Percentiles rank a stretch among this genome's conserved stretches.
Evolutionary conservation across 1,140 invertebrate genomes (phyloP).

Genomic region (Drosophila serrata): DNA sequence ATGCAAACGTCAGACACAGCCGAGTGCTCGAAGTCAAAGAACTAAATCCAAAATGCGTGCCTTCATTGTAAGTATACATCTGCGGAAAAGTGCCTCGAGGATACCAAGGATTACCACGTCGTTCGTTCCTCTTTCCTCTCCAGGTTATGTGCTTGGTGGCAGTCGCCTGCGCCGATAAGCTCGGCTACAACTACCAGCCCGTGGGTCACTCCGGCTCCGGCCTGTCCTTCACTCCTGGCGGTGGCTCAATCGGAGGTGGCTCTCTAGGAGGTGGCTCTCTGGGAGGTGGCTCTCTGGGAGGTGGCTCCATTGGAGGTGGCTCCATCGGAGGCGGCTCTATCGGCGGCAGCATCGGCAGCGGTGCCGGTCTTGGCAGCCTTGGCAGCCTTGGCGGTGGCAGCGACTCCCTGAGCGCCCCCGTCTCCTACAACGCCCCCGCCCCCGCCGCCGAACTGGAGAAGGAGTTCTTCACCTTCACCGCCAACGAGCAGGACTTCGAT

Average conservation of each 20-base stretch:
- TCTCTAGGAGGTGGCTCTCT: constrained; percentile 27
- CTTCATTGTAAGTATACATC: constrained; percentile 74
- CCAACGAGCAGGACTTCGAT: constrained; percentile 70
- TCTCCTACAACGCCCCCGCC: constrained; percentile 64
- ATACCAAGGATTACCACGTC: constrained; percentile 49
- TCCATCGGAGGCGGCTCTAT: constrained; percentile 10
- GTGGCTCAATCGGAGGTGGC: constrained; percentile 32
- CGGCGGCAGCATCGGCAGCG: constrained; percentile 20
- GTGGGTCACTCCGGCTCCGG: no score
- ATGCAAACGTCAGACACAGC: constrained; percentile 71
- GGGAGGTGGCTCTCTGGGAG: constrained; percentile 19
- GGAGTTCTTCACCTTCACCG: constrained; percentile 76
- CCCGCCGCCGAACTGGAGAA: constrained; percentile 70
- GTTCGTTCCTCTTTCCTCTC: constrained; percentile 5
- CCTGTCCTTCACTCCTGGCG: constrained; percentile 67
- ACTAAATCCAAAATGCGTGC: constrained; percentile 80
- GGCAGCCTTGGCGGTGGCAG: constrained; percentile 37
- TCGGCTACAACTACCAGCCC: no score
- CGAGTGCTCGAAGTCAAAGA: constrained; percentile 75
- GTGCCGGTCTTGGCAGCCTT: constrained; percentile 33
- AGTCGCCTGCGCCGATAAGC: constrained; percentile 60
- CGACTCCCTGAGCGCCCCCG: constrained; percentile 51
- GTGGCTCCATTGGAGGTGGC: constrained; percentile 27
- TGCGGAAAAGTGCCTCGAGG: constrained; percentile 1
- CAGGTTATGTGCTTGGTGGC: constrained; percentile 79